phyloP scores from a whole-genome alignment of 2,888 invertebrate species.

The Aphodius sticticus region DNA sequence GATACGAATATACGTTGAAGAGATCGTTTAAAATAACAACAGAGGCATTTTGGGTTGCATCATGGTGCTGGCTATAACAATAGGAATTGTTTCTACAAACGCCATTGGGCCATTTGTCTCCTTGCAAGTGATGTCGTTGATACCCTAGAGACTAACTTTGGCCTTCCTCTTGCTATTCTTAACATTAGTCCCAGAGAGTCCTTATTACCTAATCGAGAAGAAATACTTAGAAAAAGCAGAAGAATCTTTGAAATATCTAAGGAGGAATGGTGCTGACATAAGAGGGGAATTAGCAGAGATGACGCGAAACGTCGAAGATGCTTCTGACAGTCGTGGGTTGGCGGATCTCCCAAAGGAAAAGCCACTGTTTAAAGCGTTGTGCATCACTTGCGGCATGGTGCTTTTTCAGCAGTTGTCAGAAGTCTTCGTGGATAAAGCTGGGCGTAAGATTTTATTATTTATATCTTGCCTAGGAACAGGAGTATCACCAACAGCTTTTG shows the following conservation, averaged over 20 bases:
- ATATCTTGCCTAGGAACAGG: constrained; percentile 72
- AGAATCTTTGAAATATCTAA: constrained; percentile 70
- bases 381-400: constrained; percentile 53
- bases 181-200: constrained; percentile 82
- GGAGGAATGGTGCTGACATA: constrained; percentile 68
- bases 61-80: constrained; percentile 68
- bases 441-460: constrained; percentile 74
- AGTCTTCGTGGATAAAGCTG: constrained; percentile 79
- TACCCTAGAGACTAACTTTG: constrained; percentile 65
- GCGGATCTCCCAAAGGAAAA: constrained; percentile 47
- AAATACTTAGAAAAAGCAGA: constrained; percentile 69
- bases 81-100: constrained; percentile 74
- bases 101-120: constrained; percentile 73
- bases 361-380: constrained; percentile 57
- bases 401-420: constrained; percentile 62
- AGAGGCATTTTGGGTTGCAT: constrained; percentile 83
- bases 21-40: constrained; percentile 80
- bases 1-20: constrained; percentile 85
- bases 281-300: constrained; percentile 66
- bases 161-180: constrained; percentile 65
- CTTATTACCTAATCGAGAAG: constrained; percentile 70
- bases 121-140: constrained; percentile 69
- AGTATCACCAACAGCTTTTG: constrained; percentile 72
- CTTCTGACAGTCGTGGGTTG: constrained; percentile 50
- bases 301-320: constrained; percentile 55